A percentile compares a stretch with the other conserved stretches of the same genome.
Conservation (phyloP, 2,113 vertebrate species). For the Triplophysa rosa region DNA sequence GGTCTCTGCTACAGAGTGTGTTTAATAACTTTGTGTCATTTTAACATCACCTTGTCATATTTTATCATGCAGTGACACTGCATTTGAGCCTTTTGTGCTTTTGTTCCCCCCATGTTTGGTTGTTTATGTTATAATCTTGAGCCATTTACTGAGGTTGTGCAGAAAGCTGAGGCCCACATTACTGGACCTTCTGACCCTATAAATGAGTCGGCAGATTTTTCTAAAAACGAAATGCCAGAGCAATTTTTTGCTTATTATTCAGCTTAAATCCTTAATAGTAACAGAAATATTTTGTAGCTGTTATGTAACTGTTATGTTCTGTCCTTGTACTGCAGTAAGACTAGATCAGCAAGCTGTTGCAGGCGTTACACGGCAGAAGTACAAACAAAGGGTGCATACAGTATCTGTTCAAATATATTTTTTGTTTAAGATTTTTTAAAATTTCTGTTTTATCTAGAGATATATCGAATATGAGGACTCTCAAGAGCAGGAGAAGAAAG, state of each 20-base stretch:
- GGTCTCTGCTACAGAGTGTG: not conserved
- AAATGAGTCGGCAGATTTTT: not conserved
- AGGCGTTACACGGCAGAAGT: not conserved
- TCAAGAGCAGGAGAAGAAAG: constrained; percentile 96
- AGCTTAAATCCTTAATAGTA: not conserved
- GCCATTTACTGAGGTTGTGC: not conserved
- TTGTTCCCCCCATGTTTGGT: not conserved
- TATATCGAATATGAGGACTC: constrained; percentile 95
- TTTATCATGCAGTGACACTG: not conserved
- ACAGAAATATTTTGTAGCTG: not conserved
- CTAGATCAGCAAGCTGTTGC: not conserved
- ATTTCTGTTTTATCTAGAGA: constrained; percentile 74
- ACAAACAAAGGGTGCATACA: not conserved
- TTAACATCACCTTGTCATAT: too few species aligned
- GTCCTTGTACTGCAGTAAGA: not conserved
- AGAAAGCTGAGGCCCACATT: not conserved
- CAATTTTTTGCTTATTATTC: not conserved
- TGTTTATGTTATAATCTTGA: not conserved
- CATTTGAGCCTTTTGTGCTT: not conserved
- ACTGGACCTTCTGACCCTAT: not conserved
- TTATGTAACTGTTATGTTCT: not conserved
- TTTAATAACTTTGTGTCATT: not conserved
- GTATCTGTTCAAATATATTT: not conserved
- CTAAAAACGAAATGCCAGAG: not conserved
- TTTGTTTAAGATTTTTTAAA: not conserved